Percentiles rank a stretch among this genome's conserved stretches.
These are phyloP conservation scores for Zaprionus lineosus DNA, from an alignment of 2,888 invertebrate species.

Conservation along the genomic window DNA sequence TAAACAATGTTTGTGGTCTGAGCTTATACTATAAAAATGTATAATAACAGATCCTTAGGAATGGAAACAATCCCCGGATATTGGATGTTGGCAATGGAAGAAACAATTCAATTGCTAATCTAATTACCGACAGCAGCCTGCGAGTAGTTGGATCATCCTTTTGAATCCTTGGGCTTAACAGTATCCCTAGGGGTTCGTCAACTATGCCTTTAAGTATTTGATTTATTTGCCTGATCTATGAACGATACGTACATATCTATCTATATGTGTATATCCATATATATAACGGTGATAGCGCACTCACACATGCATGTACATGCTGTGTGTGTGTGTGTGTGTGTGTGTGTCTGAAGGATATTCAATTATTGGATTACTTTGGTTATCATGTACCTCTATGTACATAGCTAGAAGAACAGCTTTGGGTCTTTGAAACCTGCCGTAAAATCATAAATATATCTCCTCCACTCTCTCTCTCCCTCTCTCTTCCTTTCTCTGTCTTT, in stretches of 20 bases:
- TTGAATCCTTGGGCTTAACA: conserved; percentile 53
- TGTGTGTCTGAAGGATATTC: conserved; percentile 24
- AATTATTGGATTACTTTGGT: too few species aligned
- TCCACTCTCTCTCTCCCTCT: too few species aligned
- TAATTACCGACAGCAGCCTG: too few species aligned
- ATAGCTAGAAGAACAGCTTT: conserved; percentile 28
- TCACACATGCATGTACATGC: too few species aligned
- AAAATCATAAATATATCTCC: conserved; percentile 7
- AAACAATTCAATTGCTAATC: conserved; percentile 30
- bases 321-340: too few species aligned
- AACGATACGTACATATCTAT: conserved; percentile 15
- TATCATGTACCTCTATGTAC: background rate
- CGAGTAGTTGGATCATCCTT: conserved; percentile 24
- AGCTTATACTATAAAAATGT: too few species aligned
- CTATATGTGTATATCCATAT: background rate
- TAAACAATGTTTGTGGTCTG: conserved; percentile 42
- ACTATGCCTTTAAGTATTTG: conserved; percentile 17
- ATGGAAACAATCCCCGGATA: too few species aligned
- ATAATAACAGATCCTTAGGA: too few species aligned
- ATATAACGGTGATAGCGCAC: conserved; percentile 49
- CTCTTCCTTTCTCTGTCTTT: too few species aligned
- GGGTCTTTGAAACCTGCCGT: conserved; percentile 54
- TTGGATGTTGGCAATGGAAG: conserved; percentile 19
- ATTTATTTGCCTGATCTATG: conserved; percentile 29
- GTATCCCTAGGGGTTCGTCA: conserved; percentile 46